These are phyloP conservation scores for Haliclona indistincta DNA, from an alignment of 37 sponge, comb jelly and placozoan genomes.

Conservation along the genomic window DNA sequence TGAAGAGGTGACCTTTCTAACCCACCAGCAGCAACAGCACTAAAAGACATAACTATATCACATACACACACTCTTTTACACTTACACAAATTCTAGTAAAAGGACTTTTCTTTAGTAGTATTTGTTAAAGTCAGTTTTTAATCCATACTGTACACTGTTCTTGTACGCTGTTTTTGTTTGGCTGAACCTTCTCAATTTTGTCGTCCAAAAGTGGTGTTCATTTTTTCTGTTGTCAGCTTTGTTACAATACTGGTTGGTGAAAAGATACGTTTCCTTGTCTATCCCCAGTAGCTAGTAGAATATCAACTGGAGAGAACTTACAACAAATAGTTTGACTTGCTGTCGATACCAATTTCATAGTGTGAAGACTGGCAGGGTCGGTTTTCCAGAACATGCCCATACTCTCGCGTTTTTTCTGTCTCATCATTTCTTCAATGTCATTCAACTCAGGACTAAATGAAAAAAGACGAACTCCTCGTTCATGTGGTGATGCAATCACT, in stretches of 20 bases:
- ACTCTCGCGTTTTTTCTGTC: not conserved
- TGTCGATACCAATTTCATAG: not conserved
- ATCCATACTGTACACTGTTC: no score
- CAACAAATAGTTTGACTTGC: conserved; percentile 1
- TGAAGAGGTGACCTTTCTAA: no score
- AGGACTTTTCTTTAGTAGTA: no score
- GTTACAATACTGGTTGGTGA: conserved; percentile 13
- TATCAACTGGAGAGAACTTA: conserved; percentile 28
- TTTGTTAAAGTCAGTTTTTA: no score
- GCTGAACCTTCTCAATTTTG: no score
- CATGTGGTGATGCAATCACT: conserved; percentile 32
- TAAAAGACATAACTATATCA: no score
- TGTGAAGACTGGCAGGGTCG: not conserved
- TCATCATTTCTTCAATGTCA: not conserved
- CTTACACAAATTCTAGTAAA: no score
- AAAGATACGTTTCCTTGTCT: conserved; percentile 14
- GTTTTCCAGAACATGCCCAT: conserved; percentile 4
- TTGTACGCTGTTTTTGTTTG: no score
- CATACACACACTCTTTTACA: no score
- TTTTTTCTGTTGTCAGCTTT: not conserved
- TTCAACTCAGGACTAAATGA: conserved; percentile 8
- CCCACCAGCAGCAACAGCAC: no score
- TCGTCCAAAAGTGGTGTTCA: not conserved
- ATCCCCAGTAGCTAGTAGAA: conserved; percentile 30
- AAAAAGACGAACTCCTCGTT: conserved; percentile 9